Percentiles rank a stretch among this genome's conserved stretches.
phyloP scores from a whole-genome alignment of 2,113 vertebrate species.

The Pedetes capensis region DNA sequence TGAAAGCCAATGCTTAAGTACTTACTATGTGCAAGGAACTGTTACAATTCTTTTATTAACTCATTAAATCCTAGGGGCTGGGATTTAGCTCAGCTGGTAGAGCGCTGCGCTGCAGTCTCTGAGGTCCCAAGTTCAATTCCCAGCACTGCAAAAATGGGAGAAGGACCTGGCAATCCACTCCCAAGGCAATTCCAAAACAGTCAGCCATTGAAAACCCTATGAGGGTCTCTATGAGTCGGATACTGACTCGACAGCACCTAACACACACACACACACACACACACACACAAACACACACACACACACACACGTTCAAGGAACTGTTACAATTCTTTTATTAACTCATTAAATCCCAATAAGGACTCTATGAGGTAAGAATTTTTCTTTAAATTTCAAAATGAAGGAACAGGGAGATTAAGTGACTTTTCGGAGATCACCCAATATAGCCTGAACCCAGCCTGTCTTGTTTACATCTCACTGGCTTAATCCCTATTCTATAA shows the following conservation, averaged over 20 bases:
- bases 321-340: slow-evolving; percentile 38
- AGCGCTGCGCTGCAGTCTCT: too few relatives aligned
- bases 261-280: too few relatives aligned
- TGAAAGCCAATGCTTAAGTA: not conserved
- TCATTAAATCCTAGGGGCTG: slow-evolving; percentile 52
- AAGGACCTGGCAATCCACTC: too few relatives aligned
- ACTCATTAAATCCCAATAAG: slow-evolving; percentile 50
- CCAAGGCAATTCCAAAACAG: too few relatives aligned
- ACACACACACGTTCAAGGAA: not conserved
- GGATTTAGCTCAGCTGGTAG: too few relatives aligned
- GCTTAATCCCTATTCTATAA: not conserved
- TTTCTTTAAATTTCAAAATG: slow-evolving; percentile 31
- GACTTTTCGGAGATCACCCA: slow-evolving; percentile 10
- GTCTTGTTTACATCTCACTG: not conserved
- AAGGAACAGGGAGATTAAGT: slow-evolving; percentile 44
- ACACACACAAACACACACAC: too few relatives aligned
- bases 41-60: slow-evolving; percentile 39
- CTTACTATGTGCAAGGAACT: not conserved
- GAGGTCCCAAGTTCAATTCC: too few relatives aligned
- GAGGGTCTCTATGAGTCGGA: too few relatives aligned
- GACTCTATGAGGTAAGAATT: not conserved
- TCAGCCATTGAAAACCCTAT: too few relatives aligned
- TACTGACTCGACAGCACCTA: too few relatives aligned
- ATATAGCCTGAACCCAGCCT: not conserved
- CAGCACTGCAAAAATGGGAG: too few relatives aligned